Evolutionary conservation across 2,888 invertebrate species (phyloP), one percentile per base, ranked within the genome.

Genomic region (Drosophila siamana): DNA sequence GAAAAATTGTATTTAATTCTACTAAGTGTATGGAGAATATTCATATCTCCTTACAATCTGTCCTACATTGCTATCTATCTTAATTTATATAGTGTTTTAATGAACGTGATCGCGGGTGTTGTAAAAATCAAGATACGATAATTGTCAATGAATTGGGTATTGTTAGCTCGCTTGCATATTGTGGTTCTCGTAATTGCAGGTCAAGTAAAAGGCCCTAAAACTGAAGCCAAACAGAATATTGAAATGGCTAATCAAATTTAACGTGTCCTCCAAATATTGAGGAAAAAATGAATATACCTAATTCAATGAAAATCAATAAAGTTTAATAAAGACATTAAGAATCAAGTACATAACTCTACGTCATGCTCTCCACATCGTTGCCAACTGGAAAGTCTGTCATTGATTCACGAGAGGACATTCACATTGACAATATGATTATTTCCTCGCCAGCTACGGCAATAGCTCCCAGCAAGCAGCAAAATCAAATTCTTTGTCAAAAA

Each of bases 361-460:
- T 13, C 28, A 28, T 48, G 33, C 13, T 48, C 28, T 24, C 24
- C 8, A 33, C 19, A 26, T 28, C 22, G 11, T 33, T 33, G 33
- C 33, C n/a, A 33, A 40, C 19, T 46, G 43, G 43, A 43, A 22
- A 26, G 30, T 9, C 38, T 22, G 38, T 9, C 28, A 47, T 22
- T 22, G 13, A 40, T 19, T 48, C 33, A 24, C 33, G 11, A 30
- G 11, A 28, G 26, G 47, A 62, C 36, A 41, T 24, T 16, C 47
- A 30, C 4, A 15, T 28, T 28, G 24, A 47, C 2, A 33, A 33
- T 47, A 63, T 63, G 64, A 36, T 62, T 16, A 44, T 26, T 36
- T 36, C 63, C 6, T 30, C 38, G 5, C 41, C 33, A 16, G 24
- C 38, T 7, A 36, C 47, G n/a, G 54, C 33, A 13, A 48, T 43